These are phyloP conservation scores for Glyptemys insculpta DNA, from an alignment of 2,797 vertebrate species.

Conservation along the genomic window DNA sequence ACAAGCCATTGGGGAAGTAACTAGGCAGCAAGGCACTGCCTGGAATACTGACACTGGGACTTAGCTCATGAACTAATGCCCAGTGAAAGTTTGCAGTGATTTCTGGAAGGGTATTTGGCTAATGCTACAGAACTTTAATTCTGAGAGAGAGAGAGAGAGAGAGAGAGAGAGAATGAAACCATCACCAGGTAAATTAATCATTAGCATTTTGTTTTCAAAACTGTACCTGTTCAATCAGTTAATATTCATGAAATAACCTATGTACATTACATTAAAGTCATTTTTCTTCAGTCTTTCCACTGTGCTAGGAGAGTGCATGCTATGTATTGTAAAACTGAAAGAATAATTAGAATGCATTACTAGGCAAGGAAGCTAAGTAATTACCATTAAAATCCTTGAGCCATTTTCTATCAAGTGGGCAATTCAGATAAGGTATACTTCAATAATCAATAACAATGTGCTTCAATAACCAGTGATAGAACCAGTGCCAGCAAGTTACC, in stretches of 20 bases:
- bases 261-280: slow-evolving; percentile 24
- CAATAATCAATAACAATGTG: neutral
- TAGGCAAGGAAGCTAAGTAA: slow-evolving; percentile 27
- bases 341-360: slow-evolving; percentile 41
- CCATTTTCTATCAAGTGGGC: neutral
- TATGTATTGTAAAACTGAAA: neutral
- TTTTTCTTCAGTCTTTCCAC: slow-evolving; percentile 41
- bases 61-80: neutral
- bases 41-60: slow-evolving; percentile 41
- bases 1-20: slow-evolving; percentile 54
- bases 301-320: slow-evolving; percentile 10
- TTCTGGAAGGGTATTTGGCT: neutral
- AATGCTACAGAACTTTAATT: neutral
- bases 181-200: slow-evolving; percentile 1
- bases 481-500: rapidly evolving
- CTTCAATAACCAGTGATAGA: neutral
- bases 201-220: slow-evolving; percentile 38
- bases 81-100: neutral
- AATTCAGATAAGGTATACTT: neutral
- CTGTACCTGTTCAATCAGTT: neutral
- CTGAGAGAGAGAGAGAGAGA: rapidly evolving
- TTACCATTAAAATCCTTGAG: neutral
- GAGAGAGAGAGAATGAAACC: neutral
- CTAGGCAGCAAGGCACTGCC: slow-evolving; percentile 8
- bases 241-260: slow-evolving; percentile 30